Base-by-base conservation (phyloP, 2,113 vertebrate species). In the Hepsetus odoe region DNA sequence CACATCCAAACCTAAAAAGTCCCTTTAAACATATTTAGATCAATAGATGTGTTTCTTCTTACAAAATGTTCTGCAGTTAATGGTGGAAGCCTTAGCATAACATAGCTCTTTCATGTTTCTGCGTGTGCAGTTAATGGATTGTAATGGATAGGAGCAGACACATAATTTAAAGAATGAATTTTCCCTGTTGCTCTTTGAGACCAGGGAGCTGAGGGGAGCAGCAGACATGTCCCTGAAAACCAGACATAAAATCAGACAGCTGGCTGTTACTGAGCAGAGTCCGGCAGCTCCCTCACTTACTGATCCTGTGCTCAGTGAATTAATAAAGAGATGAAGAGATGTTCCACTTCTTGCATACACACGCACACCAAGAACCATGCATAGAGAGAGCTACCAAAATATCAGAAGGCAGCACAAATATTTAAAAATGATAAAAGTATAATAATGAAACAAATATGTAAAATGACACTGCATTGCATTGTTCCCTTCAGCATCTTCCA, bases 251-350 rank as follows among this genome's bases (percentile, higher is more conserved):
- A 55, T 20, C 51, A 55, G 51, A 24, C 51, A 24, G n/a, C 20
- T n/a, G 30, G 18, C 61, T 66, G 73, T 76, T 76, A 66, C 73
- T 18, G 44, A 53, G 72, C 32, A 64, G 33, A 65, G 49, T 49
- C 26, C 74, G 18, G 62, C 51, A 46, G 42, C 33, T 35, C n/a
- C 33, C 73, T 44, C 18, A 51, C 22, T 24, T 8, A 13, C 28
- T 22, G 72, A 65, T 11, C 32, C 74, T 66, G 28, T 11, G 22
- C 46, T 40, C 22, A 33, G 61, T 76, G 46, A 76, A 76, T 76
- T 38, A 76, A 76, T 76, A 76, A 76, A 76, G 74, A 66, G 42
- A 49, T 67, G 44, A 24, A 42, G n/a, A 26, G n/a, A 46, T 28
- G 22, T 46, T 69, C 66, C n/a, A 22, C 51, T 55, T 55, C 69